phyloP scores from a whole-genome alignment of 2,888 invertebrate genomes.

The Heteromurus nitidus region DNA sequence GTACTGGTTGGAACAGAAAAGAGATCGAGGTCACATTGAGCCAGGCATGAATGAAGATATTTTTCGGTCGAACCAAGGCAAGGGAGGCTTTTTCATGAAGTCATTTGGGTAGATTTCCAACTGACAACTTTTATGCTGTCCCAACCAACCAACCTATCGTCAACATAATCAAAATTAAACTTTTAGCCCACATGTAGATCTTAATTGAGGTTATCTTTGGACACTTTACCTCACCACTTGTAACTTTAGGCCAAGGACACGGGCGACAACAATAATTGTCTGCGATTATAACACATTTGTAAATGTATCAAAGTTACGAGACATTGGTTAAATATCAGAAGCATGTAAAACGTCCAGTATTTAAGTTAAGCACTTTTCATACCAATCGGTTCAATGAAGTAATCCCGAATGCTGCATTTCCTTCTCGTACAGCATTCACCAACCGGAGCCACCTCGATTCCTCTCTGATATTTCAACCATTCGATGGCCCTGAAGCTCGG shows the following conservation, averaged over 20 bases:
- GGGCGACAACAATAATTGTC: constrained; percentile 65
- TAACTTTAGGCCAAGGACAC: constrained; percentile 69
- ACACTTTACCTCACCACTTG: constrained; percentile 67
- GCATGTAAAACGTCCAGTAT: too few relatives aligned
- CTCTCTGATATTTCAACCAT: constrained; percentile 65
- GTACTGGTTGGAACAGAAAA: background rate
- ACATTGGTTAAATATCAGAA: background rate
- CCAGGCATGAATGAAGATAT: constrained; percentile 57
- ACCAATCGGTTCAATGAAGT: constrained; percentile 54
- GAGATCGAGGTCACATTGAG: constrained; percentile 19
- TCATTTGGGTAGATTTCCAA: constrained; percentile 69
- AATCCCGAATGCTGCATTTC: constrained; percentile 22
- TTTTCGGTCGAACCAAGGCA: constrained; percentile 59
- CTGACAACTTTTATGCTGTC: constrained; percentile 65
- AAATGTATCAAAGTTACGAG: background rate
- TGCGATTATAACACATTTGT: background rate
- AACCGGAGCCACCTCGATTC: constrained; percentile 37
- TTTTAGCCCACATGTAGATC: too few relatives aligned
- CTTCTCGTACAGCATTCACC: constrained; percentile 56
- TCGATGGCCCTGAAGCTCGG: constrained; percentile 66
- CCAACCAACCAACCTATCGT: constrained; percentile 69
- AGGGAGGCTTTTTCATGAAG: constrained; percentile 67
- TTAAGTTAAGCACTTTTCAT: too few relatives aligned
- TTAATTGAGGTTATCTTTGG: too few relatives aligned
- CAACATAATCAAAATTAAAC: background rate